Conservation (phyloP, 2,113 vertebrate species). For the Genyomyrus donnyi region DNA sequence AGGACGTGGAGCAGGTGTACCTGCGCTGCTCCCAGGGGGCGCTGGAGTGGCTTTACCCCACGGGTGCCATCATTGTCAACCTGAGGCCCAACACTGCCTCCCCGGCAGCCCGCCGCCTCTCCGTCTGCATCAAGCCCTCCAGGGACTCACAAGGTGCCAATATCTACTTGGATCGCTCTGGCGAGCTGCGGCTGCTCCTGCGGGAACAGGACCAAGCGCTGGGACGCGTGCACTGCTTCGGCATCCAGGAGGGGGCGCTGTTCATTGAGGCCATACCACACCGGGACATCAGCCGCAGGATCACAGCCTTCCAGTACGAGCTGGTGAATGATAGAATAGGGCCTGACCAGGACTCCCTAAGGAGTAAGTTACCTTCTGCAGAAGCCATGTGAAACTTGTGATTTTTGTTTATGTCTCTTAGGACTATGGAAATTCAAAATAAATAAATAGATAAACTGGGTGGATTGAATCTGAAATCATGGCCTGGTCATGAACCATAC, state of each 20-base stretch:
- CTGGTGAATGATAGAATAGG: conserved; percentile 65
- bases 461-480: background rate
- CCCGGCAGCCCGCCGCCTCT: conserved; percentile 64
- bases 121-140: conserved; percentile 87
- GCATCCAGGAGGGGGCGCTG: conserved; percentile 77
- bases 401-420: background rate
- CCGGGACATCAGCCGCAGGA: conserved; percentile 85
- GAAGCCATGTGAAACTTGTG: background rate
- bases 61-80: conserved; percentile 90
- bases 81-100: conserved; percentile 80
- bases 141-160: conserved; percentile 81
- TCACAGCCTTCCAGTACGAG: conserved; percentile 91
- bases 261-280: conserved; percentile 88
- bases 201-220: conserved; percentile 64
- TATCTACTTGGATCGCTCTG: conserved; percentile 92
- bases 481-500: background rate
- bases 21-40: conserved; percentile 85
- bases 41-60: conserved; percentile 94
- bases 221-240: conserved; percentile 75
- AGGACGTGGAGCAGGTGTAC: conserved; percentile 97
- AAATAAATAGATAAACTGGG: background rate
- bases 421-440: background rate
- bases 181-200: conserved; percentile 80
- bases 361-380: conserved; percentile 59
- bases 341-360: conserved; percentile 58